These are phyloP conservation scores for Drosophila aldrichi DNA, from an alignment of 2,888 invertebrate genomes.

Conservation along the genomic window DNA sequence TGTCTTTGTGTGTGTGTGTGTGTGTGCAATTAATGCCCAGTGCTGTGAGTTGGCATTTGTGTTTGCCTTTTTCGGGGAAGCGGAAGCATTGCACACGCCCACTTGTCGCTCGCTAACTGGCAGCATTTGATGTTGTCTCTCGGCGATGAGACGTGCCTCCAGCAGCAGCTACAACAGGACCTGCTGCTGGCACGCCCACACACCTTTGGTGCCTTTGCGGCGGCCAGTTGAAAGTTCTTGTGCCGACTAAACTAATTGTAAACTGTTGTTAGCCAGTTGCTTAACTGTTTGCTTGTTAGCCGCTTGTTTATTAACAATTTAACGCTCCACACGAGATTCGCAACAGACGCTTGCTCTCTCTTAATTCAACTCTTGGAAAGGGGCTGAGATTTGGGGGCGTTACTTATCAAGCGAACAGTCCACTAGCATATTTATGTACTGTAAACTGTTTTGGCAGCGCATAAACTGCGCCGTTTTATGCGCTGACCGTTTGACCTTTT, in stretches of 20 bases:
- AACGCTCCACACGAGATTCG: conserved; percentile 65
- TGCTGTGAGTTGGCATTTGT: conserved; percentile 49
- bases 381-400: conserved; percentile 47
- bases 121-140: conserved; percentile 39
- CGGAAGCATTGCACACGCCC: conserved; percentile 74
- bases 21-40: conserved; percentile 69
- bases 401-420: conserved; percentile 58
- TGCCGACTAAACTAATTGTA: conserved; percentile 73
- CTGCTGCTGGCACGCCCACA: conserved; percentile 56
- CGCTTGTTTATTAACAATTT: conserved; percentile 82
- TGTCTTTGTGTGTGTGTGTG: conserved; percentile 21
- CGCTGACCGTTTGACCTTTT: conserved; percentile 72
- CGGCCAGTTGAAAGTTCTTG: conserved; percentile 72
- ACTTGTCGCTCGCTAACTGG: conserved; percentile 69
- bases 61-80: conserved; percentile 66
- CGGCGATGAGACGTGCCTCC: conserved; percentile 50
- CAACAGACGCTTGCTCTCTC: conserved; percentile 46
- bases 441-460: conserved; percentile 61
- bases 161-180: conserved; percentile 44
- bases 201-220: conserved; percentile 47
- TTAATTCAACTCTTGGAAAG: conserved; percentile 36
- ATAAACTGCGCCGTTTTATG: conserved; percentile 72
- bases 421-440: conserved; percentile 68
- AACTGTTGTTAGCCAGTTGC: conserved; percentile 77
- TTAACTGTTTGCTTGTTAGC: conserved; percentile 76